These are phyloP conservation scores for Strigops habroptila DNA, from an alignment of 2,113 vertebrate species.

Conservation along the genomic window DNA sequence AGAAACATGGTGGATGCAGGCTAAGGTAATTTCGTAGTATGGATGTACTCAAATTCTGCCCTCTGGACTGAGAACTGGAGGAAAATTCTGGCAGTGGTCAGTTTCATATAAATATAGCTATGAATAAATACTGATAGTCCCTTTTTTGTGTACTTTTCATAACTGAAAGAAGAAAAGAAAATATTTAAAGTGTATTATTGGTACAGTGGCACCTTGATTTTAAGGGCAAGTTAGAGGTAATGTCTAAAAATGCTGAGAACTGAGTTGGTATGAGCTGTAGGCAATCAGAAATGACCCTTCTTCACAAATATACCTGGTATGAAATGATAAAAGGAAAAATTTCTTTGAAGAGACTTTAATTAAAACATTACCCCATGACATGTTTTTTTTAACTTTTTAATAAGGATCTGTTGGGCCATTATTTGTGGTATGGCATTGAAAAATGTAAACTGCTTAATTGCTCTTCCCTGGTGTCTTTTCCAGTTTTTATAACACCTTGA, in stretches of 20 bases:
- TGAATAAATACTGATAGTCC: neutral
- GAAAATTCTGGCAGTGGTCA: neutral
- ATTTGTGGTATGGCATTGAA: neutral
- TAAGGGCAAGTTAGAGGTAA: neutral
- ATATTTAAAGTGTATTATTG: neutral
- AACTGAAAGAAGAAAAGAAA: neutral
- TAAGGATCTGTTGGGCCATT: neutral
- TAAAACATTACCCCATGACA: neutral
- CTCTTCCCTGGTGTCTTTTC: neutral
- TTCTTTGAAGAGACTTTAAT: neutral
- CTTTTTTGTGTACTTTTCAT: neutral
- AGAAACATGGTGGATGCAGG: neutral
- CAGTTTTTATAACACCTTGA: neutral
- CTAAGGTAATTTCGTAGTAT: neutral
- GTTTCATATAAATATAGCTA: neutral
- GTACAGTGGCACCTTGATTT: neutral
- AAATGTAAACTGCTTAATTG: neutral
- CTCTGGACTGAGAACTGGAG: constrained; percentile 1
- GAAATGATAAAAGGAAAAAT: neutral
- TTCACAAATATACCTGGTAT: neutral
- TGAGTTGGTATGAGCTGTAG: neutral
- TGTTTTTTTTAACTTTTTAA: neutral
- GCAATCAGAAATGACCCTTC: neutral
- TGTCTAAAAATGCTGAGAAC: neutral
- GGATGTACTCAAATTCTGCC: neutral